Base-by-base conservation (phyloP, 2,797 vertebrate genomes). In the Chanos chanos region DNA sequence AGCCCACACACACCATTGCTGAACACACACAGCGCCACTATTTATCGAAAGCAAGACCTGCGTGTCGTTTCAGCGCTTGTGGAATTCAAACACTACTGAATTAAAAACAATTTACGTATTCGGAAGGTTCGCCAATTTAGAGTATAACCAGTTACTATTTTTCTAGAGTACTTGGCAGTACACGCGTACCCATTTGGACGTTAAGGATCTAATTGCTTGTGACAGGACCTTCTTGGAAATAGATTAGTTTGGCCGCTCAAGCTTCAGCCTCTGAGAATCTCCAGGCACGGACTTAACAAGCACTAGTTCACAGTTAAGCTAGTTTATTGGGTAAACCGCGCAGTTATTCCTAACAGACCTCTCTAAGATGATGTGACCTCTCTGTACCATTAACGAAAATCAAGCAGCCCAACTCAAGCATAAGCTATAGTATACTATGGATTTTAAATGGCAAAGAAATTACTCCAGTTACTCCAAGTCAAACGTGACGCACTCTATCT, bases 191-290 rank as follows among this genome's bases (percentile, higher is more conserved):
- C 59, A 47, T 40, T 13, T 52, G 54, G 55, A 56, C n/a, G 4
- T 51, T 51, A 52, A 64, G 41, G 59, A 65, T n/a, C 52, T 87
- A 84, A 87, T 84, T 63, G 66, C 64, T 39, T 44, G 40, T 68
- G 84, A 85, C 85, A 81, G 74, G 44, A 68, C 71, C 73, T 71
- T 65, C 52, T 66, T 68, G 73, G 80, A 87, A 81, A 75, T 15
- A 81, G 87, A 87, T 88, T 87, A 87, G 9, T 47, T 12, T 28
- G 60, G 45, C 59, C 22, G 50, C 49, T 75, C 61, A 59, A 59
- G 49, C 41, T 22, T 27, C 21, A 7, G 37, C 36, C 45, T 51
- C 54, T 43, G 13, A 49, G 51, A 60, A 64, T 53, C 64, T 36
- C 63, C 43, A 59, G 39, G 21, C 36, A 66, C 54, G 16, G 10